Evolutionary conservation across 2,888 invertebrate genomes (phyloP).

Genomic region (Drosophila parthenogenetica): DNA sequence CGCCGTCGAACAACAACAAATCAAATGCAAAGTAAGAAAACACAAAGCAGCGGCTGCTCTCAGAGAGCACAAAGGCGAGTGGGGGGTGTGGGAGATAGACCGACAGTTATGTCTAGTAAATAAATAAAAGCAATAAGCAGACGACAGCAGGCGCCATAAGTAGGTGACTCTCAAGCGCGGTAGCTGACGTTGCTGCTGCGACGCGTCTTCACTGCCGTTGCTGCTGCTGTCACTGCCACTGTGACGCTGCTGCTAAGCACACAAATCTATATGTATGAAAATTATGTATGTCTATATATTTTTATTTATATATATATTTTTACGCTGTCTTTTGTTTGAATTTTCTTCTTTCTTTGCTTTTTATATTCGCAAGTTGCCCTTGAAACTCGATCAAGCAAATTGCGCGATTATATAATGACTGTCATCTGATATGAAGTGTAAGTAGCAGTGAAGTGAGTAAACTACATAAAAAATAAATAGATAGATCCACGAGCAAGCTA

Average conservation of each 20-base stretch:
- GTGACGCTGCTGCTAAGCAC: constrained; percentile 5
- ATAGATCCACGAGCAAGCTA: constrained; percentile 1
- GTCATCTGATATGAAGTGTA: constrained; percentile 35
- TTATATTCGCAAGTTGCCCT: constrained; percentile 33
- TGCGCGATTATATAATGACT: constrained; percentile 41
- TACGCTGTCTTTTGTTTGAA: constrained; percentile 5
- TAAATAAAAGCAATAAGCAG: constrained; percentile 78
- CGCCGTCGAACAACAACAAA: constrained; percentile 61
- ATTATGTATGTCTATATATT: constrained; percentile 1
- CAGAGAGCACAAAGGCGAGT: background rate
- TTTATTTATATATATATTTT: no score
- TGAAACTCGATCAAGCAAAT: constrained; percentile 35
- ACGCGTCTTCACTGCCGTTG: background rate
- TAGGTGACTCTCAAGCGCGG: constrained; percentile 50
- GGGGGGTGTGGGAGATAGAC: background rate
- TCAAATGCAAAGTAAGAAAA: constrained; percentile 47
- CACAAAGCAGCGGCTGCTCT: background rate
- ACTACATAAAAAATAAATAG: background rate
- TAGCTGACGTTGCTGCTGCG: background rate
- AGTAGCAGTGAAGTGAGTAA: background rate
- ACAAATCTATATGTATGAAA: background rate
- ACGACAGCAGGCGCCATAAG: constrained; percentile 59
- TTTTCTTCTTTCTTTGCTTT: constrained; percentile 11
- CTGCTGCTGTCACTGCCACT: background rate
- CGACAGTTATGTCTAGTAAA: constrained; percentile 70